A percentile compares a stretch with the other conserved stretches of the same genome.
Conservation (phyloP, 2,113 vertebrate genomes). For the Planiliza haematocheilus region DNA sequence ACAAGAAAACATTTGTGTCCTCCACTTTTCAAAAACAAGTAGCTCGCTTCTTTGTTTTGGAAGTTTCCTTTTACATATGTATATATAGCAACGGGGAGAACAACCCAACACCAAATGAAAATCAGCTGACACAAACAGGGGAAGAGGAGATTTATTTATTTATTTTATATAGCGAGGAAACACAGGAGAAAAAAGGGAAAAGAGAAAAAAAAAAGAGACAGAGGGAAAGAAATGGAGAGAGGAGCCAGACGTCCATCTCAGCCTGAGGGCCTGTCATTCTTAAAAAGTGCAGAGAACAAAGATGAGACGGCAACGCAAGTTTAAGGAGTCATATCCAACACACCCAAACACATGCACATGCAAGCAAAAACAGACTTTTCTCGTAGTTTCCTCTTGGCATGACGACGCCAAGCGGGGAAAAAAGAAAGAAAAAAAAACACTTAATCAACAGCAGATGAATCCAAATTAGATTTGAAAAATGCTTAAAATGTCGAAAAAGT, state of each 20-base stretch:
- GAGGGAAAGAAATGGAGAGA: no score
- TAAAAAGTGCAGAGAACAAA: constrained; percentile 69
- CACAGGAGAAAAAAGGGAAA: constrained; percentile 52
- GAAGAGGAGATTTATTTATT: constrained; percentile 20
- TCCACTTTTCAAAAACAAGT: constrained; percentile 47
- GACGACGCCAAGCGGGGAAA: constrained; percentile 43
- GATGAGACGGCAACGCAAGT: constrained; percentile 68
- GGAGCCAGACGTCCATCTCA: constrained; percentile 70
- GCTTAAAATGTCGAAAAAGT: not conserved
- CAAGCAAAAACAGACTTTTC: constrained; percentile 32
- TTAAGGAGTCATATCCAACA: constrained; percentile 61
- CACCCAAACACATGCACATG: constrained; percentile 43
- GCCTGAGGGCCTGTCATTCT: constrained; percentile 79
- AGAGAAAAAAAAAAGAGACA: no score
- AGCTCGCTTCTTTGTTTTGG: constrained; percentile 49
- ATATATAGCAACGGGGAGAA: no score
- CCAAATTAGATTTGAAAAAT: constrained; percentile 28
- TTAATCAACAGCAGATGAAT: constrained; percentile 53
- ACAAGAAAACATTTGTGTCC: constrained; percentile 62
- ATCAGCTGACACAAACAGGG: constrained; percentile 59
- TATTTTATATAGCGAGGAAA: constrained; percentile 29
- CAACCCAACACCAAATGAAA: constrained; percentile 61
- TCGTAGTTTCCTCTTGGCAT: constrained; percentile 15
- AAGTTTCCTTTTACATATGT: constrained; percentile 57
- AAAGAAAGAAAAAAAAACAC: constrained; percentile 1